Evolutionary conservation across 2,888 invertebrate species (phyloP), one percentile per base, ranked within the genome.

Genomic region (Lithophane leautieri): DNA sequence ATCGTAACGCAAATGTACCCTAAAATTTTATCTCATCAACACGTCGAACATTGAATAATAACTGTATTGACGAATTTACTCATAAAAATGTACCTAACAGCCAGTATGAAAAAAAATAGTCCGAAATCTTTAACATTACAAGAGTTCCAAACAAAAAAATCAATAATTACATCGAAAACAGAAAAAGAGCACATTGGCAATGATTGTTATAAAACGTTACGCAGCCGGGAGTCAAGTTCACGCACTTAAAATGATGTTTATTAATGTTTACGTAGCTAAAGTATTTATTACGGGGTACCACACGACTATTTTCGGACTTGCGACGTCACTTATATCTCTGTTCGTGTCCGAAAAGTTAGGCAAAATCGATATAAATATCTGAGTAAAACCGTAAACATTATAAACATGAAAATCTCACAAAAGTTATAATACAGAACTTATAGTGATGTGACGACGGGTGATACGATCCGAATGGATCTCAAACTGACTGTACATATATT

Each of bases 401-500:
- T 65, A 65, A 22, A 52, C 44, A 52, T 44, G 42, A 78, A 42
- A 34, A 14, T 52, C 44, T 79, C 77, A 34, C 63, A 72, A 74
- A 52, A n/a, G 11, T 74, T 42, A 61, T 44, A 54, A n/a, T 42
- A n/a, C 22, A 25, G 47, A 78, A 78, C 79, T 52, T 63, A 9
- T 22, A 62, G 78, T 78, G 79, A 73, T 79, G 42, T 69, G 70
- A 34, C 7, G 60, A 70, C 52, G 63, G 76, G 82, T 87, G 82
- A 86, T 76, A 85, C 52, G 82, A 81, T 83, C 83, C 79, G 50
- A 42, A 9, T 50, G 84, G 87, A 82, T 86, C 84, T 85, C 79
- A 86, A 88, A 88, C 75, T 62, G 84, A 86, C 78, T 88, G 87
- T 88, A 86, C 67, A 88, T 88, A 88, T 87, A 83, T 83, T 81